Evolutionary conservation across 1,140 invertebrate genomes (phyloP).

Genomic region (Planococcus citri): DNA sequence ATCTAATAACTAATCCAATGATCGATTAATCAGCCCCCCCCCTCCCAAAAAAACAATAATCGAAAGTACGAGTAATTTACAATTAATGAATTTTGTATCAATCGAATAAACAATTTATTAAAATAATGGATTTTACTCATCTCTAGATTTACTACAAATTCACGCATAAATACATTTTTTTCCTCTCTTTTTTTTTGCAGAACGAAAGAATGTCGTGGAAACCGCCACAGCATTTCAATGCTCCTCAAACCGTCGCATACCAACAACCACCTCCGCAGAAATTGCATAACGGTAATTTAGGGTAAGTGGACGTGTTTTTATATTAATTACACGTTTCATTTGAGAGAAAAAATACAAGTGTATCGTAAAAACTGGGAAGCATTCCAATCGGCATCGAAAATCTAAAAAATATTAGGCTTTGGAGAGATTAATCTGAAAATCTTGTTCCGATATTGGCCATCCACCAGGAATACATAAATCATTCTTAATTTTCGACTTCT

Average conservation of each 20-base stretch:
- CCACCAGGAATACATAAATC: background rate
- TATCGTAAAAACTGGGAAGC: background rate
- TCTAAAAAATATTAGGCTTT: background rate
- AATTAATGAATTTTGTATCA: too few species aligned
- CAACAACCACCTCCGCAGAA: background rate
- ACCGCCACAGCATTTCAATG: slow-evolving; percentile 4
- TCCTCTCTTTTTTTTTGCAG: background rate
- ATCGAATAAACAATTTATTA: too few species aligned
- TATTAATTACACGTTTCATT: background rate
- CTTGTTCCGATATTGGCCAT: background rate
- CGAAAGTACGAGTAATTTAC: too few species aligned
- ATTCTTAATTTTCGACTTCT: background rate
- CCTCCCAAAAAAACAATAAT: too few species aligned
- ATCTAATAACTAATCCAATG: too few species aligned
- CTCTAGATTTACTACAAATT: too few species aligned
- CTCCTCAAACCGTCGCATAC: background rate
- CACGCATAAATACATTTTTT: too few species aligned
- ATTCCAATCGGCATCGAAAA: background rate
- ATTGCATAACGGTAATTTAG: background rate
- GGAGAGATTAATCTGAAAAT: background rate
- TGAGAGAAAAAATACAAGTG: background rate
- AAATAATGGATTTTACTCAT: too few species aligned
- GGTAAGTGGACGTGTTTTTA: slow-evolving; percentile 34
- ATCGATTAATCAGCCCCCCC: too few species aligned
- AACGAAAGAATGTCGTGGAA: slow-evolving; percentile 8